Evolutionary conservation across 2,888 invertebrate species (phyloP).

Genomic region (Ophion ventricosus): DNA sequence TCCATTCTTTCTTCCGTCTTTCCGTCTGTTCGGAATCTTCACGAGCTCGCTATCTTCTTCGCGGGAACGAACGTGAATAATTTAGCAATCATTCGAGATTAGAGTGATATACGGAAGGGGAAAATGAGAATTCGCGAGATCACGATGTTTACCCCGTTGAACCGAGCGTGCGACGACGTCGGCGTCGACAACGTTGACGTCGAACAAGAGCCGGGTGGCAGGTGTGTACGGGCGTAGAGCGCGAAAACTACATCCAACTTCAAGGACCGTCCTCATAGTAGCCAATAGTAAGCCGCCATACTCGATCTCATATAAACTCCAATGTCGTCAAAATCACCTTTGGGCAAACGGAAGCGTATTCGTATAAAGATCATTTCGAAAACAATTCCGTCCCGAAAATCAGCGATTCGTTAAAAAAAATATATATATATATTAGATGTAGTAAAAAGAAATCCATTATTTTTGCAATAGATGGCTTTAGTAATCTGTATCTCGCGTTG

Average conservation of each 20-base stretch:
- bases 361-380: too few relatives aligned
- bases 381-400: too few relatives aligned
- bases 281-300: too few relatives aligned
- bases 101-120: neutral
- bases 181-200: constrained; percentile 17
- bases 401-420: too few relatives aligned
- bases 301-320: too few relatives aligned
- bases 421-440: too few relatives aligned
- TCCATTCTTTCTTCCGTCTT: neutral
- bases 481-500: too few relatives aligned
- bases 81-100: constrained; percentile 11
- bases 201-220: constrained; percentile 25
- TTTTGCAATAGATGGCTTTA: too few relatives aligned
- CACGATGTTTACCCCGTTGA: constrained; percentile 52
- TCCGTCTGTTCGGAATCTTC: neutral
- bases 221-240: constrained; percentile 21
- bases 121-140: constrained; percentile 50
- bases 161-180: constrained; percentile 35
- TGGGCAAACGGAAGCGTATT: too few relatives aligned
- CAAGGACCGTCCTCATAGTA: too few relatives aligned
- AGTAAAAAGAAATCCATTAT: too few relatives aligned
- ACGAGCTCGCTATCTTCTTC: neutral
- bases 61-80: neutral
- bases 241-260: neutral
- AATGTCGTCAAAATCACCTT: too few relatives aligned